Conservation (phyloP, 35 echinoderm and acorn worm genomes). For the Lytechinus pictus region DNA sequence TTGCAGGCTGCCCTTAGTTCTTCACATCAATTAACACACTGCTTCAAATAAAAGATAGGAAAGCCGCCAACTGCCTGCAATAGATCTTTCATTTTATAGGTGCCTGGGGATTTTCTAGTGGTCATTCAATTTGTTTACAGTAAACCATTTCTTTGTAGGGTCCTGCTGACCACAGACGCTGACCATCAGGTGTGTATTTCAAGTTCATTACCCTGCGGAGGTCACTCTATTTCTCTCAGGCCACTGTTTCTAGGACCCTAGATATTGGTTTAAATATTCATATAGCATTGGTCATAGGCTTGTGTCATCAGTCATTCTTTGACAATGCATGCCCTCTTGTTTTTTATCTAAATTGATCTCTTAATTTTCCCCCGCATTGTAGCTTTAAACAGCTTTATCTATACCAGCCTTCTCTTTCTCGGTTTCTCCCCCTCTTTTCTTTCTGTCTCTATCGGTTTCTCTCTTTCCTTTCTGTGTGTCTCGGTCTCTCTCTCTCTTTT, state of each 20-base stretch:
- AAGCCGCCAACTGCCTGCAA: not conserved
- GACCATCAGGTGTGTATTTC: not conserved
- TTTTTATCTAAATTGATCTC: not conserved
- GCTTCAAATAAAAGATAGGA: not conserved
- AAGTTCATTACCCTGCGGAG: conserved; percentile 8
- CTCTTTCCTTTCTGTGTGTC: not conserved
- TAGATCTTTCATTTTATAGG: not conserved
- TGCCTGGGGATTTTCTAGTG: not conserved
- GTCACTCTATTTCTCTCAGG: not conserved
- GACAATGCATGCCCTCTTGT: not conserved
- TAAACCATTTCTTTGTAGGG: not conserved
- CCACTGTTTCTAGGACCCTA: not conserved
- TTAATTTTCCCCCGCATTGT: too few species aligned
- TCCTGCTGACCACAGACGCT: not conserved
- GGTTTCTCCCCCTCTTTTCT: too few species aligned
- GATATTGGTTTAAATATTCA: not conserved
- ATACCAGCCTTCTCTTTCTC: too few species aligned
- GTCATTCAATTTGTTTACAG: not conserved
- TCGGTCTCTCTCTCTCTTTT: not conserved
- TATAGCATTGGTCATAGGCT: not conserved
- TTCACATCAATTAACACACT: not conserved
- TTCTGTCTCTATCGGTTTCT: not conserved
- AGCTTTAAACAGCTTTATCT: too few species aligned
- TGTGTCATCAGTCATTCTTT: not conserved
- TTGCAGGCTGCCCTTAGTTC: too few species aligned